phyloP scores from a whole-genome alignment of 2,113 vertebrate species.

The Numenius arquata region DNA sequence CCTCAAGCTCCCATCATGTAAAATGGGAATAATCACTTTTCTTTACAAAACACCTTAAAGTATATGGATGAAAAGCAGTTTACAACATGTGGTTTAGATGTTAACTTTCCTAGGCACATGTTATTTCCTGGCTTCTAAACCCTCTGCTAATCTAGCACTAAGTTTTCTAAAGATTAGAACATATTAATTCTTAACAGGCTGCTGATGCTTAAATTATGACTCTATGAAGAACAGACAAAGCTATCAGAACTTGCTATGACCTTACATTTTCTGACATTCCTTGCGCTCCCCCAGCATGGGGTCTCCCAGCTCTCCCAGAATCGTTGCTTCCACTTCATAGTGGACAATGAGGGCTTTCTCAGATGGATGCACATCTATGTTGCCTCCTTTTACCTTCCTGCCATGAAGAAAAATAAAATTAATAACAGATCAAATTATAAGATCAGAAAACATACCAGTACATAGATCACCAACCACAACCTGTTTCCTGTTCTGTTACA shows the following conservation, averaged over 20 bases:
- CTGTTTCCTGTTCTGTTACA: neutral
- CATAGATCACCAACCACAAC: neutral
- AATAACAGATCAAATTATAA: neutral
- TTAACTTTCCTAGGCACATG: neutral
- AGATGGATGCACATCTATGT: conserved; percentile 91
- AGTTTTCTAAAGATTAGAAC: neutral
- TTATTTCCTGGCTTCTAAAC: neutral
- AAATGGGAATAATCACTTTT: neutral
- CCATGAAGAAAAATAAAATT: neutral
- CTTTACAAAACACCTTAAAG: neutral
- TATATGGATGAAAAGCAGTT: neutral
- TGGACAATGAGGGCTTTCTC: conserved; percentile 93
- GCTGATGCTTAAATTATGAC: neutral
- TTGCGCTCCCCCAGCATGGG: conserved; percentile 89
- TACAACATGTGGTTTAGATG: neutral
- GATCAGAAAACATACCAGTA: neutral
- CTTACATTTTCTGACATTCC: conserved; percentile 95
- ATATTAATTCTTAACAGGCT: neutral
- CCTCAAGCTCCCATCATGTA: neutral
- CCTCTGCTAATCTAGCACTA: neutral
- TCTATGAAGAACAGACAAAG: neutral
- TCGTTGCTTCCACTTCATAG: conserved; percentile 93
- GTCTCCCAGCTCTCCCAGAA: conserved; percentile 88
- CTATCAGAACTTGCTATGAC: neutral
- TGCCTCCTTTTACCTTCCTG: conserved; percentile 90